A percentile compares a stretch with the other conserved stretches of the same genome.
Evolutionary conservation across 2,797 vertebrate species (phyloP).

Genomic region (Hoplostethus mediterraneus): DNA sequence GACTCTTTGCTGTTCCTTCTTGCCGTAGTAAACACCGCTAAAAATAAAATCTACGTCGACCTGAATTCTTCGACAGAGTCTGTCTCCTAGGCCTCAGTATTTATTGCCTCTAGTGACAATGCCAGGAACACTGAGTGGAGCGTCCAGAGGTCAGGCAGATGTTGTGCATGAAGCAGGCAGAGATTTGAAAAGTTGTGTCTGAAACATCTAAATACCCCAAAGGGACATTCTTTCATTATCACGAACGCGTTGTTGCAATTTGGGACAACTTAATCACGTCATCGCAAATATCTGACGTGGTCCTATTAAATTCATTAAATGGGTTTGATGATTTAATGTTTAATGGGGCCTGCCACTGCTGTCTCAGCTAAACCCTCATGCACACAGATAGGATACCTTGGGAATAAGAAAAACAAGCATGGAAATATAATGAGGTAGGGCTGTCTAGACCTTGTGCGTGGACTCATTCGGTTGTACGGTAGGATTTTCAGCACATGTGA

Average conservation of each 20-base stretch:
- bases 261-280: slow-evolving; percentile 40
- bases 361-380: slow-evolving; percentile 35
- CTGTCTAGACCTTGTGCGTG: slow-evolving; percentile 71
- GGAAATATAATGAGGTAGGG: slow-evolving; percentile 71
- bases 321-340: slow-evolving; percentile 53
- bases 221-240: slow-evolving; percentile 47
- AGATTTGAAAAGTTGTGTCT: slow-evolving; percentile 51
- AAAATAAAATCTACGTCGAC: slow-evolving; percentile 67
- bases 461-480: slow-evolving; percentile 58
- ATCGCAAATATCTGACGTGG: slow-evolving; percentile 31
- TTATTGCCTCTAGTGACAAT: slow-evolving; percentile 73
- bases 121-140: slow-evolving; percentile 68
- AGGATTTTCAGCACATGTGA: slow-evolving; percentile 77
- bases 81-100: slow-evolving; percentile 56
- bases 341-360: slow-evolving; percentile 61
- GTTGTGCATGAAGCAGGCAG: slow-evolving; percentile 54
- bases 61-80: slow-evolving; percentile 70
- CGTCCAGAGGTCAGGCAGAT: slow-evolving; percentile 80
- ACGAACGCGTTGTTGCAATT: slow-evolving; percentile 43
- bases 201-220: slow-evolving; percentile 44
- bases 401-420: slow-evolving; percentile 66
- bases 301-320: slow-evolving; percentile 32
- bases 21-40: slow-evolving; percentile 68
- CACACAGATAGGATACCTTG: slow-evolving; percentile 62
- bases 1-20: slow-evolving; percentile 6